phyloP scores from a whole-genome alignment of 2,797 vertebrate genomes.

The Neopelma chrysocephalum region DNA sequence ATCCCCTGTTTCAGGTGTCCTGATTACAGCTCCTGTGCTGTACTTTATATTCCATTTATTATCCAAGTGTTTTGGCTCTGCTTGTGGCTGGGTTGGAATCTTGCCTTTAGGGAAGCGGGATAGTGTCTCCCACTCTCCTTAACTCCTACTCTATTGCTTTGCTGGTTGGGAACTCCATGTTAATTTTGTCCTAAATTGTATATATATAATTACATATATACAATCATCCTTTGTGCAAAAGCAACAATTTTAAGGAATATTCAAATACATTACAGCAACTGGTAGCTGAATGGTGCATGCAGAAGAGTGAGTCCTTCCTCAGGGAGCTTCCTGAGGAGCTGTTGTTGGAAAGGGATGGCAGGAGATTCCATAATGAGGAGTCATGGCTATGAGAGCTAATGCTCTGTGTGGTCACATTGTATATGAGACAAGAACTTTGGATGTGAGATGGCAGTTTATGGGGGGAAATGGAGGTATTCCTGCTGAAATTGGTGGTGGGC shows the following conservation, averaged over 20 bases:
- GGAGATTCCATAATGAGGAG: background rate
- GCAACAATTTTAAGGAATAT: background rate
- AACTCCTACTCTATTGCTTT: background rate
- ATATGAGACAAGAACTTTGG: background rate
- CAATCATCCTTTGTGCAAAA: background rate
- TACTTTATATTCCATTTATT: background rate
- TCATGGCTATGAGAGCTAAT: background rate
- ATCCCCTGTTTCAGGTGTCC: background rate
- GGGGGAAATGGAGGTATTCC: background rate
- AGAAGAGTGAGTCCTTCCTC: background rate
- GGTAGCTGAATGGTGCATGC: background rate
- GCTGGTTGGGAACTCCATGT: background rate
- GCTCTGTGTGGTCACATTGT: accelerated
- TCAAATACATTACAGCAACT: background rate
- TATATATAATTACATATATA: background rate
- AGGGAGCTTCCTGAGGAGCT: background rate
- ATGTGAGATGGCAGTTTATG: background rate
- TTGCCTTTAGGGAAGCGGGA: background rate
- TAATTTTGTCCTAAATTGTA: background rate
- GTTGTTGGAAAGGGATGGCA: background rate
- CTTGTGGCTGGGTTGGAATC: background rate
- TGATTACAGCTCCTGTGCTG: background rate
- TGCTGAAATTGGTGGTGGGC: background rate
- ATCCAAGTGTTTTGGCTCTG: background rate
- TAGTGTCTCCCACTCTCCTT: background rate